Evolutionary conservation across 2,113 vertebrate species (phyloP).

Genomic region (Oceanites oceanicus): DNA sequence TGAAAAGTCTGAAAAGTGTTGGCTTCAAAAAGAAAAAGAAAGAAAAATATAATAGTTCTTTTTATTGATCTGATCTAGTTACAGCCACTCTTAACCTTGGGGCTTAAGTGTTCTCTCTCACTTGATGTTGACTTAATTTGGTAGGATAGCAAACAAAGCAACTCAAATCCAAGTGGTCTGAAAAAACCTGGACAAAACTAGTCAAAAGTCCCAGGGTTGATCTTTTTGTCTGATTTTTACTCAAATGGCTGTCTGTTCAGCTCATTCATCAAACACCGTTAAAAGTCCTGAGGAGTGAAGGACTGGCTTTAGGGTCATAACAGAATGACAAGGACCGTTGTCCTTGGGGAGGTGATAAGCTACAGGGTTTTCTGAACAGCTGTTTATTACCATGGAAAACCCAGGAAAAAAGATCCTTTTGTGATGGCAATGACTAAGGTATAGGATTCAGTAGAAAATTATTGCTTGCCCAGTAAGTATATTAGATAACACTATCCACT

Average conservation of each 20-base stretch:
- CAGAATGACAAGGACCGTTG: neutral
- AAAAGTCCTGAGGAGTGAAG: neutral
- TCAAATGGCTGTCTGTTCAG: neutral
- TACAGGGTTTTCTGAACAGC: neutral
- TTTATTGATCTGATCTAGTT: neutral
- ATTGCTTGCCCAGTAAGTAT: neutral
- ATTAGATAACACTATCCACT: neutral
- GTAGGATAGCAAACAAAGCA: neutral
- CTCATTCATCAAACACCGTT: neutral
- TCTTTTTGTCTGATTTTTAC: neutral
- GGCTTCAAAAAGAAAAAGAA: neutral
- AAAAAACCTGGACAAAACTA: accelerated
- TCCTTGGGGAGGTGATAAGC: neutral
- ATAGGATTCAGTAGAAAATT: neutral
- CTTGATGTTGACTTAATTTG: neutral
- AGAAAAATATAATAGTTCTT: neutral
- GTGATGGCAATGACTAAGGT: neutral
- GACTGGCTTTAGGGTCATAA: neutral
- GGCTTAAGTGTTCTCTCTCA: neutral
- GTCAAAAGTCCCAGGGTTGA: neutral
- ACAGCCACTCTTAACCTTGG: neutral
- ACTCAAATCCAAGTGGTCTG: neutral
- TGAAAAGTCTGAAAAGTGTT: neutral
- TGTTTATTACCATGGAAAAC: neutral
- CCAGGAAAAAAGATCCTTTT: neutral